A percentile compares a stretch with the other conserved stretches of the same genome.
phyloP scores from a whole-genome alignment of 2,113 vertebrate genomes.

The Sminthopsis crassicaudata region DNA sequence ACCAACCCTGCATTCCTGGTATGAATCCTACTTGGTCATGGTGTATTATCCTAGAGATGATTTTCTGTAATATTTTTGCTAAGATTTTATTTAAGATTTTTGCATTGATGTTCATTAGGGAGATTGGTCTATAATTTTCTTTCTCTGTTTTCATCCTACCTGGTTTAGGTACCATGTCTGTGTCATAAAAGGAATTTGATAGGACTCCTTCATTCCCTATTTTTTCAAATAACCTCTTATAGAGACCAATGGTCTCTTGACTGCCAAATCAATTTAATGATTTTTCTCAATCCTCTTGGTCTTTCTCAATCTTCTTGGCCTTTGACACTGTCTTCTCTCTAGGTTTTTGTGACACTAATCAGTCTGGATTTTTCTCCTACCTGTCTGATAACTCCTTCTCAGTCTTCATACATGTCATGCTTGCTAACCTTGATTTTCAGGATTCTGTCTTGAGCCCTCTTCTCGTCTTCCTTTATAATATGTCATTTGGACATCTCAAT shows the following conservation, averaged over 20 bases:
- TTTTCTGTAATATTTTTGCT: too few species aligned
- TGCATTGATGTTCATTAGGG: too few species aligned
- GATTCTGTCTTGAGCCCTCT: not conserved
- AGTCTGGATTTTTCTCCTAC: not conserved
- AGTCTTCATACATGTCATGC: not conserved
- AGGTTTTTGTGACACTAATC: not conserved
- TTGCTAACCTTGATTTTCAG: not conserved
- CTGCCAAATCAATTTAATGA: not conserved
- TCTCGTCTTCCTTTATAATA: not conserved
- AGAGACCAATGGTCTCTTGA: not conserved
- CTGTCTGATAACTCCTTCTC: not conserved
- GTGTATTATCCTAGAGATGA: too few species aligned
- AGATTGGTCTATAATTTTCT: too few species aligned
- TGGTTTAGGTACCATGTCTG: too few species aligned
- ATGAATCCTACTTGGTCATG: too few species aligned
- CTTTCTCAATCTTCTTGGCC: not conserved
- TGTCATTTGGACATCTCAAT: not conserved
- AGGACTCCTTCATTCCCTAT: too few species aligned
- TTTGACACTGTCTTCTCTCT: not conserved
- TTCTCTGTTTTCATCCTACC: too few species aligned
- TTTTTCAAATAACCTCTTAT: too few species aligned
- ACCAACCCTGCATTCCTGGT: too few species aligned
- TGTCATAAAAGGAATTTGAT: too few species aligned
- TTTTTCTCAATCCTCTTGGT: not conserved
- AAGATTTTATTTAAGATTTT: too few species aligned